These are phyloP conservation scores for Pitta sordida DNA, from an alignment of 2,113 vertebrate species.

Conservation along the genomic window DNA sequence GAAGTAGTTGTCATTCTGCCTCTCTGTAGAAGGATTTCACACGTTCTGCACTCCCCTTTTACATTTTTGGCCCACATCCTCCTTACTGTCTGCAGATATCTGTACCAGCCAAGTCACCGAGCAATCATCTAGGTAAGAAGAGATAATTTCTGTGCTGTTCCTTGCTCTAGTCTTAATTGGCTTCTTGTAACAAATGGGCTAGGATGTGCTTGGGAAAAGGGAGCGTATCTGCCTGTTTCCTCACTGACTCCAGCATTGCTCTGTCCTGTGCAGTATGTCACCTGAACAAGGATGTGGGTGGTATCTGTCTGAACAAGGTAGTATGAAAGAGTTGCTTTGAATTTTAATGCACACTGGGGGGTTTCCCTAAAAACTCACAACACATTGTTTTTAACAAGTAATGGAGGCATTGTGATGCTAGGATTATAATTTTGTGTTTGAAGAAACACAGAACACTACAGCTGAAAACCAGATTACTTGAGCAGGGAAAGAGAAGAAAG, in stretches of 20 bases:
- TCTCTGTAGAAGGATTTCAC: neutral
- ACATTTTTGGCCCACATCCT: neutral
- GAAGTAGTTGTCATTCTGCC: neutral
- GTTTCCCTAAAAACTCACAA: neutral
- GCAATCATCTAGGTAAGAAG: neutral
- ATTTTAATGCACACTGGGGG: fast-evolving
- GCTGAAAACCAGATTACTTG: neutral
- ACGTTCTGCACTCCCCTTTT: neutral
- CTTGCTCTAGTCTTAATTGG: neutral
- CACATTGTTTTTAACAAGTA: neutral
- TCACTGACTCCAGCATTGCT: neutral
- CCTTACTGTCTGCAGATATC: neutral
- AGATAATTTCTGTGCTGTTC: neutral
- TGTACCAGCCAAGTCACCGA: neutral
- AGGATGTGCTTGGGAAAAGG: neutral
- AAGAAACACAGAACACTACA: neutral
- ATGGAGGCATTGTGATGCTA: neutral
- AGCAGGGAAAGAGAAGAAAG: neutral
- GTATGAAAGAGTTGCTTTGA: neutral
- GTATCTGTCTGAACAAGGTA: neutral
- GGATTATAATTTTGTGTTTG: neutral
- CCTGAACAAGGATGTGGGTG: neutral
- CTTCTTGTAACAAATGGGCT: neutral
- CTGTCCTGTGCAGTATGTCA: neutral
- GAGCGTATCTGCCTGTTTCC: neutral